Percentiles rank a stretch among this genome's conserved stretches.
Conservation (phyloP, 1,140 invertebrate species). For the Drosophila seguyi region DNA sequence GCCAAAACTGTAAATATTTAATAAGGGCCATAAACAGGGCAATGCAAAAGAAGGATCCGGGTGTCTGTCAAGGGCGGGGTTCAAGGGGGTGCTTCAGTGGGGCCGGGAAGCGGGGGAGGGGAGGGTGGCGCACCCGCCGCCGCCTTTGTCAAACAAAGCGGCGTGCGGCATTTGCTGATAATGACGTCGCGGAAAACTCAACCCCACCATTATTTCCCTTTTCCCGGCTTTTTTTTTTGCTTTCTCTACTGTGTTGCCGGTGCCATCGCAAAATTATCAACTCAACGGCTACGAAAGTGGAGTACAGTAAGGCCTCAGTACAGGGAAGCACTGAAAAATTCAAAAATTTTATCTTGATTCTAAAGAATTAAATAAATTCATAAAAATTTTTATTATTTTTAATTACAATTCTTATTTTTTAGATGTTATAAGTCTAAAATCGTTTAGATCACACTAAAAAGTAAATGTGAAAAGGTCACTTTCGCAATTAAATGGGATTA, state of each 20-base stretch:
- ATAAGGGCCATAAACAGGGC: conserved; percentile 65
- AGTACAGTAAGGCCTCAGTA: not conserved
- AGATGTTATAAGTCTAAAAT: not conserved
- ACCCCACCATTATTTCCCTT: conserved; percentile 2
- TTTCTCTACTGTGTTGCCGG: conserved; percentile 19
- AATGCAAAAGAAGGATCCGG: conserved; percentile 6
- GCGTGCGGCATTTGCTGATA: conserved; percentile 65
- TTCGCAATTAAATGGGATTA: not conserved
- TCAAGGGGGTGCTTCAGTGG: conserved; percentile 12
- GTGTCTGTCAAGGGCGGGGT: not conserved
- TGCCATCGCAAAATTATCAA: conserved; percentile 72
- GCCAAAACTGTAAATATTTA: conserved; percentile 75
- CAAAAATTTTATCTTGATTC: not conserved
- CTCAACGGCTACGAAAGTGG: conserved; percentile 45
- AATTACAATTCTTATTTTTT: not conserved
- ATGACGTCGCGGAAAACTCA: conserved; percentile 44
- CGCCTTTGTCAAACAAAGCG: conserved; percentile 67
- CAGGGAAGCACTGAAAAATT: not conserved
- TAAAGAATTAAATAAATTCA: not conserved
- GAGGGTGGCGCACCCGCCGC: not conserved
- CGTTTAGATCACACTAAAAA: no score
- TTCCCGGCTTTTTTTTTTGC: not conserved
- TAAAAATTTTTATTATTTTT: no score
- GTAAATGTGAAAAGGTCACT: not conserved
- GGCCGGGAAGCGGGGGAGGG: no score